phyloP scores from a whole-genome alignment of 2,113 vertebrate species.

The Percopsis transmontana region DNA sequence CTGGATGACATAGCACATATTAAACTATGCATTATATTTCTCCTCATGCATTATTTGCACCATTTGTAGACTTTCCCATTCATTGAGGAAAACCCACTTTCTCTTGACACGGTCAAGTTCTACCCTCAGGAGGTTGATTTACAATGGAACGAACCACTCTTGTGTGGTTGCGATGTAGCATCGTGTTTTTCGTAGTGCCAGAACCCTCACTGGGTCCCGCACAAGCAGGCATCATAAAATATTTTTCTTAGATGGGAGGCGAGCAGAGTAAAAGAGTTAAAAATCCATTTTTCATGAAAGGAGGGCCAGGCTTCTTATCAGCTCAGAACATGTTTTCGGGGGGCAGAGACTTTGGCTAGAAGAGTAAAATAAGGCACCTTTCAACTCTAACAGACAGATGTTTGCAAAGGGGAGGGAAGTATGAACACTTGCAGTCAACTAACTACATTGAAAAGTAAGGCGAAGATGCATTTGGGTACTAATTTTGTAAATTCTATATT shows the following conservation, averaged over 20 bases:
- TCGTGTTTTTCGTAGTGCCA: conserved; percentile 21
- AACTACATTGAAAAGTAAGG: conserved; percentile 34
- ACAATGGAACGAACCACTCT: conserved; percentile 18
- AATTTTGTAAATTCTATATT: conserved; percentile 10
- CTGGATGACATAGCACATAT: conserved; percentile 69
- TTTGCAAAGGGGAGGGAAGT: conserved; percentile 26
- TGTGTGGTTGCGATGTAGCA: conserved; percentile 36
- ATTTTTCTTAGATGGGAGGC: conserved; percentile 33
- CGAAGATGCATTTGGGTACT: conserved; percentile 24
- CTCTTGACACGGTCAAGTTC: conserved; percentile 31
- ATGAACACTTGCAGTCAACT: conserved; percentile 38
- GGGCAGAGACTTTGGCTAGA: conserved; percentile 57
- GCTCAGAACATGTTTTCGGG: conserved; percentile 58
- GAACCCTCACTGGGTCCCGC: conserved; percentile 17
- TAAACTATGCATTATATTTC: conserved; percentile 73
- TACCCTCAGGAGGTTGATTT: conserved; percentile 47
- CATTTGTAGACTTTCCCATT: conserved; percentile 53
- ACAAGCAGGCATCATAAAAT: conserved; percentile 30
- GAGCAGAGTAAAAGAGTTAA: conserved; percentile 45
- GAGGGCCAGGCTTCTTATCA: conserved; percentile 60
- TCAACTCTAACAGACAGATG: conserved; percentile 30
- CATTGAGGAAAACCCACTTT: conserved; percentile 35
- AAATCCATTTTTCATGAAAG: conserved; percentile 56
- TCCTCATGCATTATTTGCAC: conserved; percentile 66
- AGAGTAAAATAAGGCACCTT: conserved; percentile 47